phyloP scores from a whole-genome alignment of 2,888 invertebrate genomes.

The Harpalus rufipes region DNA sequence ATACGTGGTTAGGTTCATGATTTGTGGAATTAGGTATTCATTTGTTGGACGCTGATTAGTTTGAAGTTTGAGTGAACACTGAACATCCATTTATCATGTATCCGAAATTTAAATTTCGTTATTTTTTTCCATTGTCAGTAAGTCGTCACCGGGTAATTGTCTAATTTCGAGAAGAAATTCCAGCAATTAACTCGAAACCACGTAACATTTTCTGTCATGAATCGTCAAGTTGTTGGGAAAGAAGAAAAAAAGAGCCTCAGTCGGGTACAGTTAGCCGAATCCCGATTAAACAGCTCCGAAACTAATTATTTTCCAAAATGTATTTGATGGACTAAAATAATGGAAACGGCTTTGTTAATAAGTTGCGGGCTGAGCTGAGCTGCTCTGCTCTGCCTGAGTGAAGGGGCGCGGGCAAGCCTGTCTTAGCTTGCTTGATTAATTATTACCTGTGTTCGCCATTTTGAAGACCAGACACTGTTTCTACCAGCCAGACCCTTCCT shows the following conservation, averaged over 20 bases:
- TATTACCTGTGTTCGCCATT: slow-evolving; percentile 67
- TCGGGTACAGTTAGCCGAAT: slow-evolving; percentile 58
- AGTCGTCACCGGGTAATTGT: slow-evolving; percentile 63
- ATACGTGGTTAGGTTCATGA: not conserved
- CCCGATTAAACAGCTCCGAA: slow-evolving; percentile 64
- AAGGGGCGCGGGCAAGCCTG: slow-evolving; percentile 55
- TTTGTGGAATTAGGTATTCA: slow-evolving; percentile 13
- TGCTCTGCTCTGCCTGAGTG: too few species aligned
- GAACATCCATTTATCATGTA: slow-evolving; percentile 59
- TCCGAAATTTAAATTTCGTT: slow-evolving; percentile 58
- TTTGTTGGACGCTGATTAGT: slow-evolving; percentile 5
- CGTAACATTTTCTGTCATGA: slow-evolving; percentile 52
- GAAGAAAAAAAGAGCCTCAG: slow-evolving; percentile 12
- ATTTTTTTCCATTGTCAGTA: slow-evolving; percentile 56
- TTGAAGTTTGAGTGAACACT: slow-evolving; percentile 11
- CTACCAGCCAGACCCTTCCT: not conserved
- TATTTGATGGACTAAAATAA: slow-evolving; percentile 66
- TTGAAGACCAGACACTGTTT: slow-evolving; percentile 35
- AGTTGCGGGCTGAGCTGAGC: slow-evolving; percentile 18
- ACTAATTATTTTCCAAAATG: slow-evolving; percentile 65
- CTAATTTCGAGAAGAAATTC: slow-evolving; percentile 55
- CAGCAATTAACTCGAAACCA: slow-evolving; percentile 58
- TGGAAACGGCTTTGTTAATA: slow-evolving; percentile 64
- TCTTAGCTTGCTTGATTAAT: slow-evolving; percentile 66
- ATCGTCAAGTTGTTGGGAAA: slow-evolving; percentile 41